Evolutionary conservation across 2,888 invertebrate species (phyloP).

Genomic region (Choreutis nemorana): DNA sequence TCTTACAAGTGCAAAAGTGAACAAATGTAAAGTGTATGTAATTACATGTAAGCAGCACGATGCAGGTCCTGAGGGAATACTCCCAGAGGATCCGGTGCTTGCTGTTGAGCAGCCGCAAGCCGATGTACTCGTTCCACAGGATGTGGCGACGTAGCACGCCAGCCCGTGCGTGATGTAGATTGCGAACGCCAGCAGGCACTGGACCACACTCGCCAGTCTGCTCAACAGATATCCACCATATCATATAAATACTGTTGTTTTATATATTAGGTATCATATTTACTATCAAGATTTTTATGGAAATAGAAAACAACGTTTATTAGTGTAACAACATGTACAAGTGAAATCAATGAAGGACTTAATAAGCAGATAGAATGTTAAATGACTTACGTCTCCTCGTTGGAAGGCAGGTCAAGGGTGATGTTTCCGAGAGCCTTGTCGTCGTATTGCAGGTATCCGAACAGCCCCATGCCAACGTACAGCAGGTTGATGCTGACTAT

Average conservation of each 20-base stretch:
- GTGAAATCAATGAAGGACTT: no score
- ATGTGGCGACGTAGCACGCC: constrained; percentile 96
- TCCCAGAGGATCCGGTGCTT: constrained; percentile 73
- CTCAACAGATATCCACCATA: no score
- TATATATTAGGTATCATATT: no score
- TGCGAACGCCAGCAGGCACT: constrained; percentile 76
- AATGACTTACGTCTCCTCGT: constrained; percentile 66
- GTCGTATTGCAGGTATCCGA: constrained; percentile 91
- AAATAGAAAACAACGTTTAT: no score
- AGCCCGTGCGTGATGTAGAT: constrained; percentile 93
- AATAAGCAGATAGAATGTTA: no score
- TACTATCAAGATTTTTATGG: no score
- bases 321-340: no score
- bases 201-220: constrained; percentile 76
- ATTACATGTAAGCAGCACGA: constrained; percentile 89
- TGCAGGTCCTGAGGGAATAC: constrained; percentile 76
- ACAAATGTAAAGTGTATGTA: no score
- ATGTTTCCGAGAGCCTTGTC: constrained; percentile 76
- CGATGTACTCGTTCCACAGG: constrained; percentile 81
- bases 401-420: constrained; percentile 81
- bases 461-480: constrained; percentile 90
- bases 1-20: no score
- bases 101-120: constrained; percentile 66
- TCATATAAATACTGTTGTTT: no score
- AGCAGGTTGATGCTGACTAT: constrained; percentile 84